Evolutionary conservation across 92 coral and sea anemone species (phyloP).

Genomic region (Palythoa grandiflora): DNA sequence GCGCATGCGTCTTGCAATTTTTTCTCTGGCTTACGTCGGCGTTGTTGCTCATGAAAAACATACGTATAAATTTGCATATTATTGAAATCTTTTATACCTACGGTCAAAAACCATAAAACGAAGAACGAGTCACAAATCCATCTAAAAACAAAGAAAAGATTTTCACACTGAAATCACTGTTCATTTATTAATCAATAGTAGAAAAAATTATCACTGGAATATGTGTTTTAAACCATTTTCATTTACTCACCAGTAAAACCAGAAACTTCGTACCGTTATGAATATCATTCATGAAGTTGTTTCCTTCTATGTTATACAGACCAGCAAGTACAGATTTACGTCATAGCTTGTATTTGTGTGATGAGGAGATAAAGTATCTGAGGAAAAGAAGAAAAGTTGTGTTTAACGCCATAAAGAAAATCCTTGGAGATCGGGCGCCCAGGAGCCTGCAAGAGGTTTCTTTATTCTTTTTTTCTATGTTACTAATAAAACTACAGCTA

Average conservation of each 20-base stretch:
- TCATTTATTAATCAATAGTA: not conserved
- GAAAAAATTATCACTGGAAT: not conserved
- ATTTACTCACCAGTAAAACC: not conserved
- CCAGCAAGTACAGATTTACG: slow-evolving; percentile 67
- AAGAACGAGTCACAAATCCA: too few relatives aligned
- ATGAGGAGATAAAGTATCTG: slow-evolving; percentile 73
- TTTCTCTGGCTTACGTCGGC: too few relatives aligned
- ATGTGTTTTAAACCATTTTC: not conserved
- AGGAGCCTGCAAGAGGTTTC: slow-evolving; percentile 71
- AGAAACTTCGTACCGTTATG: not conserved
- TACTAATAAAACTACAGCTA: not conserved
- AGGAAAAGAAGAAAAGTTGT: slow-evolving; percentile 66
- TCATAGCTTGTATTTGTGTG: slow-evolving; percentile 70
- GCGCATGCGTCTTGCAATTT: too few relatives aligned
- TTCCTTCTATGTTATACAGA: slow-evolving; percentile 25
- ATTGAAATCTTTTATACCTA: too few relatives aligned
- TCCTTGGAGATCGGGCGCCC: slow-evolving; percentile 76
- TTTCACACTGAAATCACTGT: not conserved
- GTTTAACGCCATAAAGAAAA: slow-evolving; percentile 64
- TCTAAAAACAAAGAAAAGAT: too few relatives aligned
- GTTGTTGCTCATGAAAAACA: too few relatives aligned
- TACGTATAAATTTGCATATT: too few relatives aligned
- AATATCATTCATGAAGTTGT: not conserved
- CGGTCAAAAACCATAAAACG: too few relatives aligned
- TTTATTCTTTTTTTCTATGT: not conserved